Conservation (phyloP, 2,113 vertebrate genomes). For the Chunga burmeisteri region DNA sequence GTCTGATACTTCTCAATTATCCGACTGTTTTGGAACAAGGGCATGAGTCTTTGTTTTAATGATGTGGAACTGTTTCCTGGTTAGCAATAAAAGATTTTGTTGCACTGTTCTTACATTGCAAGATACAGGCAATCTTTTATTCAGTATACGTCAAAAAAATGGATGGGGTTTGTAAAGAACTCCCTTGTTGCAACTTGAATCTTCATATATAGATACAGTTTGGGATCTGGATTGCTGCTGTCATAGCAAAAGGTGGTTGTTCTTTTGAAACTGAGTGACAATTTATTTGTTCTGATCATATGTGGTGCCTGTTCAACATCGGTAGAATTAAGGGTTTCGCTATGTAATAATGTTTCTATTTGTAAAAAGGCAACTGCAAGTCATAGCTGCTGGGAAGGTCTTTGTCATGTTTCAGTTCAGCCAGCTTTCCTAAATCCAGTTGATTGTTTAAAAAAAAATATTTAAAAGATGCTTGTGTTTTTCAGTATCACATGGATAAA, state of each 20-base stretch:
- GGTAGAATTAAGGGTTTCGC: not conserved
- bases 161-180: not conserved
- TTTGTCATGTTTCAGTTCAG: not conserved
- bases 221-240: not conserved
- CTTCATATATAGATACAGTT: not conserved
- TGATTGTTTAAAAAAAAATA: not conserved
- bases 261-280: not conserved
- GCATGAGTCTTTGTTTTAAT: slow-evolving; percentile 38
- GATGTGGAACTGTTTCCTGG: slow-evolving; percentile 26
- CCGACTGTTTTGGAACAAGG: slow-evolving; percentile 52
- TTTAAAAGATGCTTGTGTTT: not conserved
- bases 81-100: slow-evolving; percentile 60
- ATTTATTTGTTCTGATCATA: not conserved
- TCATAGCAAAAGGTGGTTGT: not conserved
- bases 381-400: not conserved
- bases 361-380: not conserved
- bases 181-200: not conserved
- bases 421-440: not conserved
- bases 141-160: not conserved
- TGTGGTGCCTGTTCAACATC: not conserved
- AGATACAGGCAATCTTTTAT: slow-evolving; percentile 31
- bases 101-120: slow-evolving; percentile 26
- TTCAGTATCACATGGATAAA: not conserved
- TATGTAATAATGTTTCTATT: not conserved
- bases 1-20: slow-evolving; percentile 16